Conservation (phyloP, 2,888 invertebrate genomes). For the Eristalis arbustorum region DNA sequence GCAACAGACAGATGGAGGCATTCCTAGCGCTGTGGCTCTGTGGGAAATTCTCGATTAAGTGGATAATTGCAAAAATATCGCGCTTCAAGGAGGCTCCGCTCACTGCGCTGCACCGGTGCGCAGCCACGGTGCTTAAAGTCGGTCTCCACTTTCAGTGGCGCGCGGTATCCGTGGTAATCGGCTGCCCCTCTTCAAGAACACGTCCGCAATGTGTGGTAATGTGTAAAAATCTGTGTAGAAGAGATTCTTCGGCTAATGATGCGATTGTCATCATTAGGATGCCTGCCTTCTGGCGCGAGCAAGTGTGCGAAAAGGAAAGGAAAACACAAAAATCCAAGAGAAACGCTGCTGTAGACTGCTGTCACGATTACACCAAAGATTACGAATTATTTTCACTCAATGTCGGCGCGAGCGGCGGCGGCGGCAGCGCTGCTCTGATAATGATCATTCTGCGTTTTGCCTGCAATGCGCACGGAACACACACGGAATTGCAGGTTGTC, state of each 20-base stretch:
- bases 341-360: constrained; percentile 34
- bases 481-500: constrained; percentile 47
- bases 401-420: constrained; percentile 4
- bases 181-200: constrained; percentile 5
- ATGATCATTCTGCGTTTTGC: constrained; percentile 3
- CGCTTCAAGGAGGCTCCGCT: constrained; percentile 54
- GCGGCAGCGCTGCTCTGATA: not conserved
- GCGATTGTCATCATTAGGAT: constrained; percentile 60
- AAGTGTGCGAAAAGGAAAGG: not conserved
- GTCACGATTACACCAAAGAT: constrained; percentile 37
- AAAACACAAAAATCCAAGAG: constrained; percentile 13
- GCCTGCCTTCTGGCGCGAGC: not conserved
- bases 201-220: constrained; percentile 26
- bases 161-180: not conserved
- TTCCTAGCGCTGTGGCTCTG: constrained; percentile 9
- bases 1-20: constrained; percentile 2
- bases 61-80: constrained; percentile 60
- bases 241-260: constrained; percentile 44
- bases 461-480: not conserved
- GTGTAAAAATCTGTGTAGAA: constrained; percentile 52
- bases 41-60: constrained; percentile 66
- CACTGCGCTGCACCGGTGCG: constrained; percentile 7
- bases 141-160: not conserved
- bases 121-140: not conserved
- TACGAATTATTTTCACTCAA: constrained; percentile 60